phyloP scores from a whole-genome alignment of 2,113 vertebrate species.

The Anarhynchus alexandrinus region DNA sequence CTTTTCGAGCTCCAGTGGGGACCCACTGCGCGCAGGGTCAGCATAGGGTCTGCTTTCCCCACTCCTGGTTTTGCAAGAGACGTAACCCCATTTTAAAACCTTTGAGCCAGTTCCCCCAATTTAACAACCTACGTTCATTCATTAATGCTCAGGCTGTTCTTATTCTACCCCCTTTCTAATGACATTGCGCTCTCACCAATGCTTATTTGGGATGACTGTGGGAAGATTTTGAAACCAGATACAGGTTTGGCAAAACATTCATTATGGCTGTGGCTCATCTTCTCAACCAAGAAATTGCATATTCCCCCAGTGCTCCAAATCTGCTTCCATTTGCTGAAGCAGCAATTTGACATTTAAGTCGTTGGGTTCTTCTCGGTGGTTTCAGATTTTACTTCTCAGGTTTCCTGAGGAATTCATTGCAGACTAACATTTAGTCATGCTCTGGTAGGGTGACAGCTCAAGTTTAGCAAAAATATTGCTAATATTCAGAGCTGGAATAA shows the following conservation, averaged over 20 bases:
- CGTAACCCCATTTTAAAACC: rapidly evolving
- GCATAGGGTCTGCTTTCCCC: rapidly evolving
- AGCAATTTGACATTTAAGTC: background rate
- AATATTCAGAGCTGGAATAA: background rate
- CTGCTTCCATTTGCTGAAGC: slow-evolving; percentile 38
- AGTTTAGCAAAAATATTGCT: background rate
- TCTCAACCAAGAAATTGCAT: background rate
- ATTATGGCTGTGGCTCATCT: slow-evolving; percentile 21
- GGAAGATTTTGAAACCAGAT: slow-evolving; percentile 32
- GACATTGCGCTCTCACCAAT: background rate
- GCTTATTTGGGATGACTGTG: slow-evolving; percentile 30
- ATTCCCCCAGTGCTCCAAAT: slow-evolving; percentile 12
- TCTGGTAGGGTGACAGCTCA: background rate
- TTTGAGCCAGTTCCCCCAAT: background rate
- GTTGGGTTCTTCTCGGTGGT: background rate
- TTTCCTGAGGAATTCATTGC: background rate
- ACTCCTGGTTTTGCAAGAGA: background rate
- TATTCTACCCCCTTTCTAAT: background rate
- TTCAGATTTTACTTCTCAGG: background rate
- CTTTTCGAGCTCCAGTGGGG: background rate
- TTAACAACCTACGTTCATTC: background rate
- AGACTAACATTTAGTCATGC: background rate
- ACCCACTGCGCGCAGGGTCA: background rate
- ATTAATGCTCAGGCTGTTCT: background rate
- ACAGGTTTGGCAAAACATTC: background rate